phyloP scores from a whole-genome alignment of 1,140 invertebrate genomes.

The Zaprionus gabonicus region DNA sequence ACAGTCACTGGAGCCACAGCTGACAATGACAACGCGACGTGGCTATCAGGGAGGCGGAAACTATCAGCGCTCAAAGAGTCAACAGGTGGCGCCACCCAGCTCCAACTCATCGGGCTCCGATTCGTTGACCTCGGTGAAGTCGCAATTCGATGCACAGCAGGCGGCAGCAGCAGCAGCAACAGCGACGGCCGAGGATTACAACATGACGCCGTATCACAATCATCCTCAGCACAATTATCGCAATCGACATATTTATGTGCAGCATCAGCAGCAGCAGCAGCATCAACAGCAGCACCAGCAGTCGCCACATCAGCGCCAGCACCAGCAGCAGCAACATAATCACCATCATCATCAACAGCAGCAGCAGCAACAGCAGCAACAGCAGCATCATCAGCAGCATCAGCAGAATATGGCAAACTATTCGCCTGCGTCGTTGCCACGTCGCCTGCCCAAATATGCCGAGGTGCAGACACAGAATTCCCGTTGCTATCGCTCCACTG shows the following conservation, averaged over 20 bases:
- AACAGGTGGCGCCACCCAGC: slow-evolving; percentile 15
- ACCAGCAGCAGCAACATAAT: slow-evolving; percentile 9
- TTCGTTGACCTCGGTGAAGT: slow-evolving; percentile 59
- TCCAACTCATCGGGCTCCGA: slow-evolving; percentile 62
- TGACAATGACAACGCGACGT: slow-evolving; percentile 13
- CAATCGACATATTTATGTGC: slow-evolving; percentile 53
- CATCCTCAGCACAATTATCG: slow-evolving; percentile 56
- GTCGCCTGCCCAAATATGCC: slow-evolving; percentile 18
- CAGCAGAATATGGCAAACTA: slow-evolving; percentile 25
- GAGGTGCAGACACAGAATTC: slow-evolving; percentile 29
- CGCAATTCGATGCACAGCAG: slow-evolving; percentile 36
- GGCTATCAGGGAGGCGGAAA: slow-evolving; percentile 15
- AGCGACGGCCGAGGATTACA: slow-evolving; percentile 9
- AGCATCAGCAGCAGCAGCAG: slow-evolving; percentile 8
- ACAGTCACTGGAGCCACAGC: slow-evolving; percentile 10
- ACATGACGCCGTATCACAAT: slow-evolving; percentile 14
- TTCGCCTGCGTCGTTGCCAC: not conserved
- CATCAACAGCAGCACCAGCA: slow-evolving; percentile 5
- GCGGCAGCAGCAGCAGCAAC: not conserved
- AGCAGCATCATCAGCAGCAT: slow-evolving; percentile 12
- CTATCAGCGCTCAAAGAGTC: slow-evolving; percentile 37
- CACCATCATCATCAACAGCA: slow-evolving; percentile 7
- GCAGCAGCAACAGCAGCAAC: not conserved
- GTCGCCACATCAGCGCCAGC: not conserved
- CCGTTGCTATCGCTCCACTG: slow-evolving; percentile 60